Base-by-base conservation (phyloP, 2,797 vertebrate species). In the Halcyon badia region DNA sequence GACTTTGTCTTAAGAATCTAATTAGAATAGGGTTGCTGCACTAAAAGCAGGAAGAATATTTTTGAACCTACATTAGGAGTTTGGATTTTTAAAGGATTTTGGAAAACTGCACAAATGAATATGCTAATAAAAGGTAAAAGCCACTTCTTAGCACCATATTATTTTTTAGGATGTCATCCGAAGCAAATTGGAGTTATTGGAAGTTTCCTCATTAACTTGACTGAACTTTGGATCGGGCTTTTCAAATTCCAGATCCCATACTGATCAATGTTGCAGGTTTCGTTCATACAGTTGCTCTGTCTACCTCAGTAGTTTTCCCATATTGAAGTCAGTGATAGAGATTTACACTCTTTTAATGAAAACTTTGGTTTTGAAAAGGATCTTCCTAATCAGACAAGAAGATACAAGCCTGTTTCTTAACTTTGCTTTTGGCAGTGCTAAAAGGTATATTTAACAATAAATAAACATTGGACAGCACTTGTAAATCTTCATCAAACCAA, bases 1-100 rank as follows among this genome's bases (percentile, higher is more conserved):
- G 48, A 85, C 14, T 76, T 87, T 52, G 61, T 6, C 22, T 95
- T 71, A 81, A 73, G 65, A 90, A 94, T 78, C 11, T 83, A 49
- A 31, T 87, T 90, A 49, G n/a, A 79, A 52, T 61, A 79, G 26
- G 7, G 60, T 30, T 82, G 48, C 73, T 90, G 54, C 58, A 92
- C 52, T 92, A 26, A 70, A 75, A 78, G 51, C 20, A 93, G 44
- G 3, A 44, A 33, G 24, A 87, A 26, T 87, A 28, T 71, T 95
- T 92, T 89, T 89, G 33, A 83, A 33, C 24, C 35, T 41, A 56
- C 3, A 49, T 75, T 70, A 69, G 12, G 12, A 35, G 18, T 25
- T 61, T 41, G 11, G 0, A 2, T 64, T 69, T 56, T 79, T 87
- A 30, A 64, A 72, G 8, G 5, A 48, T 89, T 88, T 89, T 93